Evolutionary conservation across 2,888 invertebrate species (phyloP).

Genomic region (Blera fallax): DNA sequence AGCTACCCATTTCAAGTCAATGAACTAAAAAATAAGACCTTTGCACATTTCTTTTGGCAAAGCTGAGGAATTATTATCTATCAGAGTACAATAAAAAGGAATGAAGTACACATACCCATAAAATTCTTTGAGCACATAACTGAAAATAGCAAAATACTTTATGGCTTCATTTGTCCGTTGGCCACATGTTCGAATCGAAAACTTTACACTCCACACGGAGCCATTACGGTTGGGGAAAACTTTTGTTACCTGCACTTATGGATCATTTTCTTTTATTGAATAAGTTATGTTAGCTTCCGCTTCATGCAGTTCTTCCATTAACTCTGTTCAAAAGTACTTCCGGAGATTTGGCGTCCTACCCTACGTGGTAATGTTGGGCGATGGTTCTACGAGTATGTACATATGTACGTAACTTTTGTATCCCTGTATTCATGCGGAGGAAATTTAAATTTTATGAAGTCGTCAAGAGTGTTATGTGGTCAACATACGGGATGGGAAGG

Average conservation of each 20-base stretch:
- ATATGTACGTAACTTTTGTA: neutral
- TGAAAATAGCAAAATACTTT: slow-evolving; percentile 16
- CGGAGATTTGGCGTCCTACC: neutral
- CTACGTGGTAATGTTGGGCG: neutral
- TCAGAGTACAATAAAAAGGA: neutral
- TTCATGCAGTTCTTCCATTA: slow-evolving; percentile 17
- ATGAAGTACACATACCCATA: neutral
- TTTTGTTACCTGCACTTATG: slow-evolving; percentile 25
- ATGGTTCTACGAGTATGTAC: neutral
- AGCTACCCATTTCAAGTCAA: neutral
- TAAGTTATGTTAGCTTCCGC: slow-evolving; percentile 30
- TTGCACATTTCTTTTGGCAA: neutral
- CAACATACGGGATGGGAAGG: too few relatives aligned
- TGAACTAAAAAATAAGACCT: neutral
- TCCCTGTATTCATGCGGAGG: neutral
- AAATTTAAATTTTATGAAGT: slow-evolving; percentile 18
- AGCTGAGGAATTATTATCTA: neutral
- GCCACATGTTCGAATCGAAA: neutral
- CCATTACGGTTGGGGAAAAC: neutral
- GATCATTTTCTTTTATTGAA: slow-evolving; percentile 40
- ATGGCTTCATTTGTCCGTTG: neutral
- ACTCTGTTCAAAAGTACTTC: neutral
- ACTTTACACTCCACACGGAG: neutral
- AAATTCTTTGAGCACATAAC: neutral
- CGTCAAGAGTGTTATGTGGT: neutral